These are phyloP conservation scores for Pangasianodon hypophthalmus DNA, from an alignment of 2,113 vertebrate species.

Conservation along the genomic window DNA sequence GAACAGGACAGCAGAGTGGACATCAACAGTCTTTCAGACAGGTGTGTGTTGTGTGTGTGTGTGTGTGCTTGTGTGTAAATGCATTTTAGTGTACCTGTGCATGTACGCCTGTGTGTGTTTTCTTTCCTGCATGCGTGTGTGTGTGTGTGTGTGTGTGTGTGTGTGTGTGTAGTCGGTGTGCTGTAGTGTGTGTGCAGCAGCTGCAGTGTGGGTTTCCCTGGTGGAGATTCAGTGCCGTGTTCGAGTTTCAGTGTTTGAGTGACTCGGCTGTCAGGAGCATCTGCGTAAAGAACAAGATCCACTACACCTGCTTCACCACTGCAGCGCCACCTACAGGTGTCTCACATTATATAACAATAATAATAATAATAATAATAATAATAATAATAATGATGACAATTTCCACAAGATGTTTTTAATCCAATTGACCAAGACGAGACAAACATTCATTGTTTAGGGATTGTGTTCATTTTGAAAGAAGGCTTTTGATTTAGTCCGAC, in stretches of 20 bases:
- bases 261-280: slow-evolving; percentile 79
- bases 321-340: slow-evolving; percentile 60
- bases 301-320: slow-evolving; percentile 78
- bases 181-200: slow-evolving; percentile 78
- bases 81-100: background rate
- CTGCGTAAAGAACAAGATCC: slow-evolving; percentile 77
- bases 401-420: background rate
- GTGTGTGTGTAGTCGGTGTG: slow-evolving; percentile 66
- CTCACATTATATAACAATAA: background rate
- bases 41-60: slow-evolving; percentile 58
- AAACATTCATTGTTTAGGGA: background rate
- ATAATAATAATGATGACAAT: no score
- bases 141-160: slow-evolving; percentile 66
- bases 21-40: slow-evolving; percentile 63
- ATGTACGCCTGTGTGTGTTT: background rate
- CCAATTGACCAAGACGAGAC: no score
- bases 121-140: slow-evolving; percentile 53
- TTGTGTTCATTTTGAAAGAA: background rate
- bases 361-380: no score
- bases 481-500: background rate
- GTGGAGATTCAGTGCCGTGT: slow-evolving; percentile 81
- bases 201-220: slow-evolving; percentile 88
- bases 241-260: slow-evolving; percentile 84
- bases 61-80: background rate
- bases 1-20: slow-evolving; percentile 60